Evolutionary conservation across 2,888 invertebrate genomes (phyloP).

Genomic region (Drosophila cognata): DNA sequence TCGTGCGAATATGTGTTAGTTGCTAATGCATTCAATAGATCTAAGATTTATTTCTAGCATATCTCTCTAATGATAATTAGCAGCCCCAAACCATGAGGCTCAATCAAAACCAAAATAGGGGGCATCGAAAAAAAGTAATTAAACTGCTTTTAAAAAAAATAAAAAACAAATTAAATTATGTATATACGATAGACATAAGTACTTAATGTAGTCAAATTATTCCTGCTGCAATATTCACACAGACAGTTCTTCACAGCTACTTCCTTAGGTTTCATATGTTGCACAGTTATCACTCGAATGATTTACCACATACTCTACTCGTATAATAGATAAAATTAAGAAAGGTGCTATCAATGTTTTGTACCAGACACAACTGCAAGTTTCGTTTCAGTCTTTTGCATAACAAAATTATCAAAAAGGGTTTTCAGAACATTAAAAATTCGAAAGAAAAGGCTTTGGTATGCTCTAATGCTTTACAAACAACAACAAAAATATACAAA

Average conservation of each 20-base stretch:
- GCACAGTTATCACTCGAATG: conserved; percentile 34
- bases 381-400: conserved; percentile 25
- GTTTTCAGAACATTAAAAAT: conserved; percentile 68
- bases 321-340: conserved; percentile 26
- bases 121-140: conserved; percentile 18
- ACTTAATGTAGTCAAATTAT: conserved; percentile 2
- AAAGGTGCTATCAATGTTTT: conserved; percentile 74
- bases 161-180: conserved; percentile 31
- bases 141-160: neutral
- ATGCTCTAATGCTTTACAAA: conserved; percentile 85
- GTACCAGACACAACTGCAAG: conserved; percentile 43
- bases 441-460: conserved; percentile 84
- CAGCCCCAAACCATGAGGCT: conserved; percentile 43
- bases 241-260: conserved; percentile 22
- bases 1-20: conserved; percentile 33
- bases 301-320: conserved; percentile 20
- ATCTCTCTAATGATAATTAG: conserved; percentile 47
- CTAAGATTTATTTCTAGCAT: conserved; percentile 57
- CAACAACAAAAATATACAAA: conserved; percentile 28
- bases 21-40: conserved; percentile 38
- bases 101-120: conserved; percentile 47
- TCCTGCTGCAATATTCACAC: conserved; percentile 17
- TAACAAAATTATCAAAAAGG: conserved; percentile 31
- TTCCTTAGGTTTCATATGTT: conserved; percentile 50
- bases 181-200: conserved; percentile 58